Conservation (phyloP, 2,113 vertebrate species). For the Orcinus orca region DNA sequence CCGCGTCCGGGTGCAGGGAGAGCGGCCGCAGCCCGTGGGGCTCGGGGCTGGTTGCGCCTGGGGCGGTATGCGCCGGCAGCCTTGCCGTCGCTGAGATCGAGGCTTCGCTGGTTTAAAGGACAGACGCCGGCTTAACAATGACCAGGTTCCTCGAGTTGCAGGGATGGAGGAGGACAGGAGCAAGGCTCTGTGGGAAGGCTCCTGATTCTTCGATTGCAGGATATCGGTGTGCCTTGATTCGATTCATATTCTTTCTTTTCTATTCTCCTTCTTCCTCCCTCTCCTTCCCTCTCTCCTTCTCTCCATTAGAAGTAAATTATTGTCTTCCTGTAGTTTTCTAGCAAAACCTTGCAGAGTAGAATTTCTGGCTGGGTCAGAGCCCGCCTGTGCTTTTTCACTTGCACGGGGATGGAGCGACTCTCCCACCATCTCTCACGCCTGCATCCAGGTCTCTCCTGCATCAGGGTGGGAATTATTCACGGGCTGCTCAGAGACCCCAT, state of each 20-base stretch:
- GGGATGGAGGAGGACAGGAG: neutral
- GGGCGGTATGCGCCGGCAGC: neutral
- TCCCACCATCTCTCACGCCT: neutral
- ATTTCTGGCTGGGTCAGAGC: slow-evolving; percentile 49
- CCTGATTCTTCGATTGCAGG: neutral
- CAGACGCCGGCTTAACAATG: slow-evolving; percentile 47
- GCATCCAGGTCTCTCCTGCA: neutral
- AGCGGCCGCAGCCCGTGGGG: neutral
- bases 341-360: slow-evolving; percentile 60
- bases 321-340: slow-evolving; percentile 61
- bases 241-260: neutral
- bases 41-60: neutral
- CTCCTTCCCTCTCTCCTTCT: neutral
- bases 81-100: slow-evolving; percentile 35
- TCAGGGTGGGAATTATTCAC: slow-evolving; percentile 27
- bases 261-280: neutral
- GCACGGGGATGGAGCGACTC: rapidly evolving
- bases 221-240: neutral
- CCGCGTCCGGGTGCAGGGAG: neutral
- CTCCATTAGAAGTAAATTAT: neutral
- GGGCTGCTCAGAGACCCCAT: neutral
- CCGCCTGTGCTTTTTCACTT: neutral
- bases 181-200: slow-evolving; percentile 44
- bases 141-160: neutral
- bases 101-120: slow-evolving; percentile 50